Conservation (phyloP, 2,888 invertebrate species). For the Cheilosia impressa region DNA sequence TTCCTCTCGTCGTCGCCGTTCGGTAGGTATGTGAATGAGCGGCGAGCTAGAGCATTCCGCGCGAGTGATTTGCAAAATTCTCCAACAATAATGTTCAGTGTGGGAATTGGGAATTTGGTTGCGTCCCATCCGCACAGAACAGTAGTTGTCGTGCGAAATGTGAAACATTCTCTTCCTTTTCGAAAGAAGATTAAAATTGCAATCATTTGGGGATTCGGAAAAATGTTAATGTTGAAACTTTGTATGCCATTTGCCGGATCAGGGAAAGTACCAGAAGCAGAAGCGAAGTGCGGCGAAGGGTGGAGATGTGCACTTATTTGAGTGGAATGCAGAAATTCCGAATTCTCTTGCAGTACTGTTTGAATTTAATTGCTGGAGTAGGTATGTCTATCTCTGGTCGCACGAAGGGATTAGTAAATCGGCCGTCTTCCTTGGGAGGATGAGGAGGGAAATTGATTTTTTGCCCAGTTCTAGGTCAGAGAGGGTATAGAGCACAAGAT, state of each 20-base stretch:
- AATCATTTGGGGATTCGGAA: slow-evolving; percentile 16
- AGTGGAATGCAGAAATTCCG: background rate
- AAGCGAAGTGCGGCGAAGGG: background rate
- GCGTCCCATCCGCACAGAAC: slow-evolving; percentile 9
- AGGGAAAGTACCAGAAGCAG: no score
- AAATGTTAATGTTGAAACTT: slow-evolving; percentile 10
- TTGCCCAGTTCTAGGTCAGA: background rate
- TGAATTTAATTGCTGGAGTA: slow-evolving; percentile 1
- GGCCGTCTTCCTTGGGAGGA: background rate
- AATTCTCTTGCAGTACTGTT: background rate
- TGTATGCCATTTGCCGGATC: background rate
- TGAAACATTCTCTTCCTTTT: slow-evolving; percentile 25
- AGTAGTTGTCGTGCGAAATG: slow-evolving; percentile 20
- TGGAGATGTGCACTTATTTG: background rate
- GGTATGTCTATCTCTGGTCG: background rate
- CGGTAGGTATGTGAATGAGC: slow-evolving; percentile 2
- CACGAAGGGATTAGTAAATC: background rate
- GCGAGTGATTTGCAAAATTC: slow-evolving; percentile 5
- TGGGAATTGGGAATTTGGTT: slow-evolving; percentile 30
- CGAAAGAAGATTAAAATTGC: slow-evolving; percentile 32
- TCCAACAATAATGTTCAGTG: slow-evolving; percentile 5
- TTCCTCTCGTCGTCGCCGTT: background rate
- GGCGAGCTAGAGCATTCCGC: slow-evolving; percentile 3
- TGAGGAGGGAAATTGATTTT: background rate
- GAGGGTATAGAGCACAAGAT: background rate